Evolutionary conservation across 2,113 vertebrate genomes (phyloP), one percentile per base, ranked within the genome.

Genomic region (Phylloscopus trochiloides): DNA sequence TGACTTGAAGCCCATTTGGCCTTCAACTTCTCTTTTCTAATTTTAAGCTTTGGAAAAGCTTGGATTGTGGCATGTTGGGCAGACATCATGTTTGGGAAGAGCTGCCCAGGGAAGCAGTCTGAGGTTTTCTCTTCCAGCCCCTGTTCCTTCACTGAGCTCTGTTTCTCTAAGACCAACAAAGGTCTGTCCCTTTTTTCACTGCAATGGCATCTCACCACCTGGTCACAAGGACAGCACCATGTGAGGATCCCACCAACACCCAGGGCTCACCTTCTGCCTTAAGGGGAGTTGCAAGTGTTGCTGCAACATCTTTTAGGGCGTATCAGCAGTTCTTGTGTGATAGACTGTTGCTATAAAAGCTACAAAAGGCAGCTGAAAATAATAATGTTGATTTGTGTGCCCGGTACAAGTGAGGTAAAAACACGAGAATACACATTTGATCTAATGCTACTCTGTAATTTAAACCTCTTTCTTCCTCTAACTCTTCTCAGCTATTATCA

Each of bases 81-180:
- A 86, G 38, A 16, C 12, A 43, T 0, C 0, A 8, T 4, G 3
- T 70, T 91, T 83, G 65, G 70, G 42, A 79, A 74, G 65, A 28
- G 19, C 42, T 67, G 22, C 55, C 86, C 25, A 40, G 29, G 42
- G 75, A 40, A 45, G 26, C 8, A 34, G 28, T 11, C 25, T 8
- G 22, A 10, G 0, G 0, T 50, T 61, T 67, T 19, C 25, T 55
- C 28, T 45, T 90, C 31, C 31, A 72, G 12, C 17, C 31, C 3
- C 55, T 26, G 8, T 5, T 62, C 34, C 28, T 50, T 29, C 47
- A 4, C 3, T 25, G 62, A 43, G 10, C 26, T 36, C 9, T 3
- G 17, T 50, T 68, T 59, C 40, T 29, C 0, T 18, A 21, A 54
- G 50, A 55, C 25, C 43, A 11, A 0, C 8, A 0, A 0, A 66